Conservation (phyloP, 2,888 invertebrate genomes). For the Lacanobia wlatinum region DNA sequence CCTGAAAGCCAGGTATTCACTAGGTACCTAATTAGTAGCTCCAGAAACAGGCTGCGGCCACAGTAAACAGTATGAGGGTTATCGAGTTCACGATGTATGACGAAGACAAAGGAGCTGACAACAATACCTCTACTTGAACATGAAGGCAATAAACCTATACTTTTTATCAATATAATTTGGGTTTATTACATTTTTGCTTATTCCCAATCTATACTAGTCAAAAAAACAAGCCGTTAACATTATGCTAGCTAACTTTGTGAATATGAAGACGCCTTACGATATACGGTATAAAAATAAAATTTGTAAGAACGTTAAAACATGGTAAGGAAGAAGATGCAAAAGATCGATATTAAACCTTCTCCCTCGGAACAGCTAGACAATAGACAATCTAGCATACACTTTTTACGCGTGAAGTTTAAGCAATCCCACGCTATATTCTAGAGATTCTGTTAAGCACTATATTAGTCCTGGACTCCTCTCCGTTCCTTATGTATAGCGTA, state of each 20-base stretch:
- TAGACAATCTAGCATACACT: not conserved
- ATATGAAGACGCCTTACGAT: slow-evolving; percentile 25
- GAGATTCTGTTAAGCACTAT: not conserved
- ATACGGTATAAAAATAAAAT: slow-evolving; percentile 31
- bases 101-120: slow-evolving; percentile 7
- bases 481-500: not conserved
- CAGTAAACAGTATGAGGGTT: not conserved
- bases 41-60: not conserved
- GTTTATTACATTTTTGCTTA: slow-evolving; percentile 41
- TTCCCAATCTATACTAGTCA: slow-evolving; percentile 32
- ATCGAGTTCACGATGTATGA: not conserved
- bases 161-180: slow-evolving; percentile 30
- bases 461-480: not conserved
- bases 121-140: slow-evolving; percentile 10
- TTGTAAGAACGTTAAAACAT: slow-evolving; percentile 27
- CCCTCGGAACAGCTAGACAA: not conserved
- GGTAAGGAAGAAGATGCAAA: slow-evolving; percentile 26
- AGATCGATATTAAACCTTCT: not conserved
- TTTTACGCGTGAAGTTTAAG: not conserved
- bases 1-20: not conserved
- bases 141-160: slow-evolving; percentile 8
- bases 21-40: no score
- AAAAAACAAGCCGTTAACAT: slow-evolving; percentile 28
- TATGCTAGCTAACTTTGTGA: slow-evolving; percentile 9
- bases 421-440: not conserved